phyloP scores from a whole-genome alignment of 2,888 invertebrate genomes.

The Pandemis cinnamomeana region DNA sequence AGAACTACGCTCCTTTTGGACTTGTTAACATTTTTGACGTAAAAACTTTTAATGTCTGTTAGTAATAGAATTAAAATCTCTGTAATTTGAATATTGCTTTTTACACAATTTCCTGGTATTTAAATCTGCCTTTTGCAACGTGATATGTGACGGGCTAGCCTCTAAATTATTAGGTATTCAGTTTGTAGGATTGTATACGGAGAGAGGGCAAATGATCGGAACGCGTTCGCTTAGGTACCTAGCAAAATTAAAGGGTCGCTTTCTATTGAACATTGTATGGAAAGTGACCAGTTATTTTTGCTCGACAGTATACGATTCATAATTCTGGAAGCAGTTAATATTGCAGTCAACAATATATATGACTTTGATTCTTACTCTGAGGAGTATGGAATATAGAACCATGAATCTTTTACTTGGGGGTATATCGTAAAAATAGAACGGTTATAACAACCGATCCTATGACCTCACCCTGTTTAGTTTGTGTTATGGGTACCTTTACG shows the following conservation, averaged over 20 bases:
- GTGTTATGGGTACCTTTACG: background rate
- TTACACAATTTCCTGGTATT: background rate
- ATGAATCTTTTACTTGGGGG: background rate
- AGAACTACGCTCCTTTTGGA: constrained; percentile 44
- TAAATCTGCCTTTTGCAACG: background rate
- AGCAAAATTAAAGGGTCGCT: too few relatives aligned
- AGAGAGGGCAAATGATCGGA: background rate
- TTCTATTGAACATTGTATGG: too few relatives aligned
- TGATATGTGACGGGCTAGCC: background rate
- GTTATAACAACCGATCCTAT: constrained; percentile 1
- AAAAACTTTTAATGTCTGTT: constrained; percentile 25
- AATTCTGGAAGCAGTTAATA: background rate
- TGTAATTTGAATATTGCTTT: background rate
- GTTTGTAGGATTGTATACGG: background rate
- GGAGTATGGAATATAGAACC: background rate
- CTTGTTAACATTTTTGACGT: constrained; percentile 23
- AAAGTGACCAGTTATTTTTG: too few relatives aligned
- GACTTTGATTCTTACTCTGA: background rate
- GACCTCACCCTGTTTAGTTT: constrained; percentile 14
- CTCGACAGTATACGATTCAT: too few relatives aligned
- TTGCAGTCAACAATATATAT: background rate
- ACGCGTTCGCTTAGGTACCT: background rate
- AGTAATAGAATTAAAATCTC: constrained; percentile 6
- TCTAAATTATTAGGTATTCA: background rate
- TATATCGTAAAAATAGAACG: background rate